These are phyloP conservation scores for Mobula birostris DNA, from an alignment of 2,113 vertebrate genomes.

Conservation along the genomic window DNA sequence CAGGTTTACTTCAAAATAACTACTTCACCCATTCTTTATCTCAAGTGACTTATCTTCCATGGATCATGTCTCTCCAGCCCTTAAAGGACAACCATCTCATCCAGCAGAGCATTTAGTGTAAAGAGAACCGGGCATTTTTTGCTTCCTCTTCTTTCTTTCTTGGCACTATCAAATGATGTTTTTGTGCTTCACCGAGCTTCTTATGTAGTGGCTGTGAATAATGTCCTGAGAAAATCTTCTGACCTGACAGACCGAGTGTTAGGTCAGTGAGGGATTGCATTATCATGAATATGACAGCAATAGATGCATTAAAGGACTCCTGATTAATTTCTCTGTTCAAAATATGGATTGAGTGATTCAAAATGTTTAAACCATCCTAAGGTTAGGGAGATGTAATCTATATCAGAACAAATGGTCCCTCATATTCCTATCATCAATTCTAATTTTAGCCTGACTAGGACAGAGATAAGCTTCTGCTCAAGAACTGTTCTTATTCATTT, in stretches of 20 bases:
- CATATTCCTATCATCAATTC: neutral
- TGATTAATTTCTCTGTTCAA: conserved; percentile 30
- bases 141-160: neutral
- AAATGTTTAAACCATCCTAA: neutral
- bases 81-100: too few relatives aligned
- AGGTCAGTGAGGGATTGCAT: conserved; percentile 4
- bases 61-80: neutral
- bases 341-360: conserved; percentile 35
- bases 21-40: neutral
- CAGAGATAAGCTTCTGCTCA: neutral
- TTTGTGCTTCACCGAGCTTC: neutral
- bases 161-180: neutral
- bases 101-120: neutral
- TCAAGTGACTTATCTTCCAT: neutral
- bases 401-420: conserved; percentile 26
- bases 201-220: neutral
- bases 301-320: neutral
- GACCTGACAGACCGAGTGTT: neutral
- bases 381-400: conserved; percentile 29
- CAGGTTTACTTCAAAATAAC: neutral
- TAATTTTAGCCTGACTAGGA: conserved; percentile 20
- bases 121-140: neutral
- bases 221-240: neutral
- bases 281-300: neutral
- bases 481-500: neutral